These are phyloP conservation scores for Cynodonichthys magdalenae DNA, from an alignment of 2,797 vertebrate species.

Conservation along the genomic window DNA sequence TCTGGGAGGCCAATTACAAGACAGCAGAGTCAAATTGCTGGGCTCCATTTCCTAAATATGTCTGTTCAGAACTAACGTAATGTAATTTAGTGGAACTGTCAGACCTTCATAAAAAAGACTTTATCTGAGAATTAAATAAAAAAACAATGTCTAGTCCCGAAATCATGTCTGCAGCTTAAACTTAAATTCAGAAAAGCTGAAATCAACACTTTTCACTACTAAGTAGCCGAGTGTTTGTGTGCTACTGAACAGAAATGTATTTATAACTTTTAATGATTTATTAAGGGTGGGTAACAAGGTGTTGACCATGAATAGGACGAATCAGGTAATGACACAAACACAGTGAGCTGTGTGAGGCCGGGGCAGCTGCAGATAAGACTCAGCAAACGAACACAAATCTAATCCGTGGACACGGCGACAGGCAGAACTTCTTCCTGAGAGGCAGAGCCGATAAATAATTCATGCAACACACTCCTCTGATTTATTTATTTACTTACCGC, in stretches of 20 bases:
- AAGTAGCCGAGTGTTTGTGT: no score
- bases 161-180: no score
- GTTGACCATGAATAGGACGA: background rate
- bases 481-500: slow-evolving; percentile 44
- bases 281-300: background rate
- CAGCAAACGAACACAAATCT: slow-evolving; percentile 37
- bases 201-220: background rate
- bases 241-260: no score
- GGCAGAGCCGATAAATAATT: slow-evolving; percentile 7
- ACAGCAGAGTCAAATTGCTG: slow-evolving; percentile 7
- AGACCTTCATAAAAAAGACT: background rate
- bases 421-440: slow-evolving; percentile 10
- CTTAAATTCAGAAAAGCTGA: no score
- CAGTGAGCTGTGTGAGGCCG: slow-evolving; percentile 39
- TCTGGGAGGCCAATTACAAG: slow-evolving; percentile 1
- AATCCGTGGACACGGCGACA: slow-evolving; percentile 15
- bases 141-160: background rate
- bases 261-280: background rate
- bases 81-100: background rate
- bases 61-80: background rate
- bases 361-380: slow-evolving; percentile 49
- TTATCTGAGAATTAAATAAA: background rate
- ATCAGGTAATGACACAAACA: slow-evolving; percentile 30
- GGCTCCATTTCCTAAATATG: slow-evolving; percentile 1
- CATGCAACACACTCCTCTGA: slow-evolving; percentile 26